Conservation (phyloP, 2,888 invertebrate genomes). For the Beris chalybata region DNA sequence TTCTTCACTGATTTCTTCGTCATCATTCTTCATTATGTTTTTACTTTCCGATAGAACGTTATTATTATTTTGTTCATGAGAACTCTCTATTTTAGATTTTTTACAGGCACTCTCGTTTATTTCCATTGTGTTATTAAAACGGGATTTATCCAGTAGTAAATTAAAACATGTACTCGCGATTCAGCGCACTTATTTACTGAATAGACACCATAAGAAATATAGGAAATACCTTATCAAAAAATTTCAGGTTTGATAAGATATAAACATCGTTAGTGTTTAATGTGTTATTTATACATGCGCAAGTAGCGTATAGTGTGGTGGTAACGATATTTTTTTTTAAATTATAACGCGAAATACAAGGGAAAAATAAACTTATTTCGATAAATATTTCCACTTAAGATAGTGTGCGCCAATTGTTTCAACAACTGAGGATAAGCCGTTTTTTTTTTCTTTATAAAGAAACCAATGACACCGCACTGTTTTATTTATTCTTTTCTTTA, state of each 20-base stretch:
- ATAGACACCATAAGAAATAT: constrained; percentile 22
- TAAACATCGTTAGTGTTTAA: constrained; percentile 1
- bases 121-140: too few species aligned
- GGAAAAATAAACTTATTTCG: too few species aligned
- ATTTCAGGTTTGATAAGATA: constrained; percentile 30
- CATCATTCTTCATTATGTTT: neutral
- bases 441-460: too few species aligned
- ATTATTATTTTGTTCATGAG: constrained; percentile 22
- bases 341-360: too few species aligned
- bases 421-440: too few species aligned
- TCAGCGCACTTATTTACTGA: constrained; percentile 1
- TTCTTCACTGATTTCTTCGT: constrained; percentile 43
- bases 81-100: constrained; percentile 6
- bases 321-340: too few species aligned
- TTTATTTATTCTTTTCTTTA: too few species aligned
- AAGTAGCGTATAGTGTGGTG: too few species aligned
- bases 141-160: too few species aligned
- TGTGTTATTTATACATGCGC: neutral
- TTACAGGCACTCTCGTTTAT: too few species aligned
- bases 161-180: neutral
- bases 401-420: too few species aligned
- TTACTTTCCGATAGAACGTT: neutral
- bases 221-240: constrained; percentile 29
- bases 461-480: neutral
- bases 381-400: too few species aligned